Evolutionary conservation across 2,113 vertebrate species (phyloP).

Genomic region (Podilymbus podiceps): DNA sequence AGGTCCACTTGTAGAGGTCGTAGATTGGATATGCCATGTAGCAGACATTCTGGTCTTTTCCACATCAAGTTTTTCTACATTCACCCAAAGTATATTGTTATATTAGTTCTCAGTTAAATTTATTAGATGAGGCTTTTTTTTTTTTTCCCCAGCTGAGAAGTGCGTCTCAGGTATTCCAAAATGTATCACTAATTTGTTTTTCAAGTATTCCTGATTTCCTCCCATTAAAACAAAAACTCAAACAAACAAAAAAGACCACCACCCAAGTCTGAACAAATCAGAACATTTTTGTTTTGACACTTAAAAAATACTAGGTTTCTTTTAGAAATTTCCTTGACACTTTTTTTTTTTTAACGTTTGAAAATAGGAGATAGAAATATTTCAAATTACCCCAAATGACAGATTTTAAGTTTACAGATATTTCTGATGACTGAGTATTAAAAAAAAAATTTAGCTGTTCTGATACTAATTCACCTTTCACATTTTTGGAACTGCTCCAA

Average conservation of each 20-base stretch:
- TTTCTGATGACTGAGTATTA: not conserved
- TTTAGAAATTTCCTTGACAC: not conserved
- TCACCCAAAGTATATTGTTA: not conserved
- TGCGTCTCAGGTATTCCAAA: not conserved
- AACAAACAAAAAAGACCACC: not conserved
- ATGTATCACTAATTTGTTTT: not conserved
- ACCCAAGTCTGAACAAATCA: not conserved
- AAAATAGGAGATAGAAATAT: not conserved
- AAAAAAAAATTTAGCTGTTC: not conserved
- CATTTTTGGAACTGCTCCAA: not conserved
- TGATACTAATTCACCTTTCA: not conserved
- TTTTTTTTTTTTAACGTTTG: not conserved
- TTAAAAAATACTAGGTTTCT: not conserved
- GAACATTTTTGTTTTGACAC: not conserved
- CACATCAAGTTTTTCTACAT: not conserved
- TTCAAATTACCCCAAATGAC: not conserved
- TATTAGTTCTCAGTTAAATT: not conserved
- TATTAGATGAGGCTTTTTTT: not conserved
- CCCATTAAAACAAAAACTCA: no score
- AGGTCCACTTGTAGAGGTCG: not conserved
- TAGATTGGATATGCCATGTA: not conserved
- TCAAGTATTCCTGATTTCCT: not conserved
- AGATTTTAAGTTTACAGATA: not conserved
- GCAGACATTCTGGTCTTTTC: not conserved
- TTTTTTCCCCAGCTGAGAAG: not conserved